Conservation (phyloP, 2,888 invertebrate genomes). For the Hirtodrosophila alboralis region DNA sequence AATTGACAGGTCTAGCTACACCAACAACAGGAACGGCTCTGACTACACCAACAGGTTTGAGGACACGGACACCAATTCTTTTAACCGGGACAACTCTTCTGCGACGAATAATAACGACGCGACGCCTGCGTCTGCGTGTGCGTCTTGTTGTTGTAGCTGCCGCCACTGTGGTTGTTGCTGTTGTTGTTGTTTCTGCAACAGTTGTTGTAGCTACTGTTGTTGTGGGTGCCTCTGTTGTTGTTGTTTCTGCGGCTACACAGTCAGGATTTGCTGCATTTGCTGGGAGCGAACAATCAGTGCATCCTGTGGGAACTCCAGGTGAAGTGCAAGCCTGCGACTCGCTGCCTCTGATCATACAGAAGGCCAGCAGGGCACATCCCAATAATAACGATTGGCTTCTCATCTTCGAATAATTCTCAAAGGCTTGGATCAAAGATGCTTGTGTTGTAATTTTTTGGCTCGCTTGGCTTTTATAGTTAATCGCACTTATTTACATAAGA, state of each 20-base stretch:
- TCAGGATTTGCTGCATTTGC: neutral
- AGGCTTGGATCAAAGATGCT: neutral
- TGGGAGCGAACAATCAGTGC: slow-evolving; percentile 10
- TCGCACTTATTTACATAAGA: neutral
- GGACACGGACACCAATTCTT: too few relatives aligned
- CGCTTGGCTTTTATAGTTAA: slow-evolving; percentile 21
- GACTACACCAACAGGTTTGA: too few relatives aligned
- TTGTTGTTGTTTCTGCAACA: slow-evolving; percentile 10
- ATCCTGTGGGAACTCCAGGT: slow-evolving; percentile 2
- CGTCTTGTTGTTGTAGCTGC: neutral
- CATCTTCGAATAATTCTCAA: slow-evolving; percentile 6
- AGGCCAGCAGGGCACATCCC: slow-evolving; percentile 7
- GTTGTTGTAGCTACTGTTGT: slow-evolving; percentile 11
- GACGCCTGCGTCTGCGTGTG: neutral
- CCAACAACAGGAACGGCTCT: too few relatives aligned
- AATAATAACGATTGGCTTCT: slow-evolving; percentile 4
- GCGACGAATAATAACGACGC: too few relatives aligned
- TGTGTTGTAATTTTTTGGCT: neutral
- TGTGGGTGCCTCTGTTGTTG: neutral
- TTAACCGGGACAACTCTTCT: too few relatives aligned
- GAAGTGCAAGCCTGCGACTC: slow-evolving; percentile 15
- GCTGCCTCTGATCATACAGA: slow-evolving; percentile 2
- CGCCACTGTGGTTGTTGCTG: slow-evolving; percentile 10
- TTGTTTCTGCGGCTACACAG: slow-evolving; percentile 1
- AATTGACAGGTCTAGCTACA: too few relatives aligned